Evolutionary conservation across 2,113 vertebrate genomes (phyloP).

Genomic region (Turnix velox): DNA sequence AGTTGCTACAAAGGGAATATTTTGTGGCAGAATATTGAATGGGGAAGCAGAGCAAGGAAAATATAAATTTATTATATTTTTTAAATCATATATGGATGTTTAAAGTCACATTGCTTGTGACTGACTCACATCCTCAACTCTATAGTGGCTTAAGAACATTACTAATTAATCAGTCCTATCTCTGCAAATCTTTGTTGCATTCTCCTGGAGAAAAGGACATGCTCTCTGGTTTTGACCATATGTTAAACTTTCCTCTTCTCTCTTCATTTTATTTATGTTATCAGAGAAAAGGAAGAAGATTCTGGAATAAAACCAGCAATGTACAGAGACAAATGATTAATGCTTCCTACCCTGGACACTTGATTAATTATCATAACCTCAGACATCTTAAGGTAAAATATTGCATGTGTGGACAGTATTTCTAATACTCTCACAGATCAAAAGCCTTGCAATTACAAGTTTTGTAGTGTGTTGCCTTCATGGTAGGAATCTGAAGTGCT

Average conservation of each 20-base stretch:
- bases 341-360: constrained; percentile 1
- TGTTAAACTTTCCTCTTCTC: not conserved
- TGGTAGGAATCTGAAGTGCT: not conserved
- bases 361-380: constrained; percentile 21
- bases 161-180: not conserved
- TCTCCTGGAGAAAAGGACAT: not conserved
- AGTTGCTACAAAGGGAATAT: not conserved
- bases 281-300: constrained; percentile 2
- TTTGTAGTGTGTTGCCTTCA: not conserved
- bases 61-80: not conserved
- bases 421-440: not conserved
- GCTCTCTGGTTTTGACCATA: not conserved
- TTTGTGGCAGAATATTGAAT: not conserved
- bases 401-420: not conserved
- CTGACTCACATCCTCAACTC: not conserved
- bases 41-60: not conserved
- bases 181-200: constrained; percentile 1
- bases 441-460: not conserved
- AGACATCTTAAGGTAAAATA: constrained; percentile 12
- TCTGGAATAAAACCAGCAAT: constrained; percentile 28
- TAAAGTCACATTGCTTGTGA: not conserved
- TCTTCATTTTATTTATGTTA: not conserved
- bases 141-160: not conserved
- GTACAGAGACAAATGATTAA: constrained; percentile 28
- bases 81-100: not conserved